Base-by-base conservation (phyloP, 2,888 invertebrate genomes). In the Eurytoma californica region DNA sequence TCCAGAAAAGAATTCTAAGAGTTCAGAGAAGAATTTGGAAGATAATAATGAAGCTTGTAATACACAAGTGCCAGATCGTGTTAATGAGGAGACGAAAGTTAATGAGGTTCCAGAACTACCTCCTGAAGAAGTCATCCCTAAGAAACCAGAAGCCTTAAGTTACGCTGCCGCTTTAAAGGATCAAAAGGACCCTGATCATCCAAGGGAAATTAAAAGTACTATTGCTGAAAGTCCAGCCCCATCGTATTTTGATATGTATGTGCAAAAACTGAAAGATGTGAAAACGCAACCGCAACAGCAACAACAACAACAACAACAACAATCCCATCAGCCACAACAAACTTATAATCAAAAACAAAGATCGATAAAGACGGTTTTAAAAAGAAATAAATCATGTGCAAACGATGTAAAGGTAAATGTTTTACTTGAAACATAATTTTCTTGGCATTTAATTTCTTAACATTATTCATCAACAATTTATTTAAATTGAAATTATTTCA, bases 51-150 rank as follows among this genome's bases (percentile, higher is more conserved):
- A 83, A 81, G 12, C 61, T 63, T 47, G 72, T 20, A 82, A 81
- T 18, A 60, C 85, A 0, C 86, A 86, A 55, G 83, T 86, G 3
- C 87, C 85, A 14, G 85, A 87, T 81, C 77, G 85, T 14, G 86
- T 86, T 68, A 86, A 87, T 14, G 86, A 85, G 53, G 82, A 83
- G 13, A 28, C 66, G 3, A 82, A 76, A 72, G 28, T 39, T 30
- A 70, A 66, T 24, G 72, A 76, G 14, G 18, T 58, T 39, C 72
- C 68, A 7, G 79, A 80, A 20, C 9, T 39, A 39, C 51, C 20
- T 14, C 51, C 74, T 13, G 63, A 65, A 18, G 73, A 70, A 60
- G 55, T 57, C 9, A 16, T 28, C 39, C 39, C 63, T 13, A 77
- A 80, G 39, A 75, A 72, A 72, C n/a, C 72, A 51, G 72, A 79